Conservation (phyloP, 1,140 invertebrate genomes). For the Cherax destructor region DNA sequence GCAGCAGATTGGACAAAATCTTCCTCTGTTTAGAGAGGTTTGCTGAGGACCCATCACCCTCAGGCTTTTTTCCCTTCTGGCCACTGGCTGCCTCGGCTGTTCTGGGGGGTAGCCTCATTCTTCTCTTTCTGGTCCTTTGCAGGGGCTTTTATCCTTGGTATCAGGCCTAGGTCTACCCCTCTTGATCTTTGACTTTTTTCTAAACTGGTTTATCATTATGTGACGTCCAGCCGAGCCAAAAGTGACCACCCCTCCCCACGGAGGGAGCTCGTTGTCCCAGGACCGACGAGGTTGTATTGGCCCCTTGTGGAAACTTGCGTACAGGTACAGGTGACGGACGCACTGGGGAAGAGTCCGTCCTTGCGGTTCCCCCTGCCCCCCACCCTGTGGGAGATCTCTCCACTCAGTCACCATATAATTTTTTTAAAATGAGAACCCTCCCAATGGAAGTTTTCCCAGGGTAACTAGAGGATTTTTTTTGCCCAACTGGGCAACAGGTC, state of each 20-base stretch:
- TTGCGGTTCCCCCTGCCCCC: slow-evolving; percentile 26
- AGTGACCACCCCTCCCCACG: slow-evolving; percentile 16
- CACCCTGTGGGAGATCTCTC: slow-evolving; percentile 57
- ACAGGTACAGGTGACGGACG: too few relatives aligned
- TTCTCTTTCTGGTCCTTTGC: too few relatives aligned
- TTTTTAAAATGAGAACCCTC: not conserved
- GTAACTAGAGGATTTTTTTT: not conserved
- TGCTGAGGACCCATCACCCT: slow-evolving; percentile 18
- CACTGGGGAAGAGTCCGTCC: slow-evolving; percentile 27
- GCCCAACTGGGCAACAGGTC: not conserved
- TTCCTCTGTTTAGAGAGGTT: slow-evolving; percentile 25
- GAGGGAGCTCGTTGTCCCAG: slow-evolving; percentile 22
- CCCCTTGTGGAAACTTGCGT: slow-evolving; percentile 42
- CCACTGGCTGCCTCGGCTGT: slow-evolving; percentile 6
- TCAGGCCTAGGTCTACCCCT: too few relatives aligned
- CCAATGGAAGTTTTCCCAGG: not conserved
- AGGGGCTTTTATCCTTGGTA: slow-evolving; percentile 16
- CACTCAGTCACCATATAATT: slow-evolving; percentile 28
- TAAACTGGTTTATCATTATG: slow-evolving; percentile 10
- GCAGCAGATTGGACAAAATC: not conserved
- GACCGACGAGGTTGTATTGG: slow-evolving; percentile 15
- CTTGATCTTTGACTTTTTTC: slow-evolving; percentile 10
- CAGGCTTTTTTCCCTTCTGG: slow-evolving; percentile 25
- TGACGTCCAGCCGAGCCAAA: slow-evolving; percentile 12
- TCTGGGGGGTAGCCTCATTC: not conserved